A percentile compares a stretch with the other conserved stretches of the same genome.
Conservation (phyloP, 2,888 invertebrate genomes). For the Anagyrus pseudococci region DNA sequence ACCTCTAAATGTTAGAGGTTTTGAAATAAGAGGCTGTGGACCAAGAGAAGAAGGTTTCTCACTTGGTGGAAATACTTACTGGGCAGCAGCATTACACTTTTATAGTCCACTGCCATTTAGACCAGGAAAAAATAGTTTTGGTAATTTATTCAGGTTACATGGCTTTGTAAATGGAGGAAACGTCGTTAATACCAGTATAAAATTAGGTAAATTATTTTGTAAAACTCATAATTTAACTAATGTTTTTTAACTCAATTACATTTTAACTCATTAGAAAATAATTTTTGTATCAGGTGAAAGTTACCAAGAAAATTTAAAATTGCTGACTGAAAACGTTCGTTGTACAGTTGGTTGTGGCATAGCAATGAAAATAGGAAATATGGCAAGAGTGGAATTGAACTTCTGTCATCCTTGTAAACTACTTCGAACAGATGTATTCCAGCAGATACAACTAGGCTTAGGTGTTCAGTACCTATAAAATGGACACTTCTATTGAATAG, state of each 20-base stretch:
- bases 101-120: slow-evolving; percentile 91
- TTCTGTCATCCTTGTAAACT: slow-evolving; percentile 83
- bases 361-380: slow-evolving; percentile 80
- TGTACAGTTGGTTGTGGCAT: slow-evolving; percentile 84
- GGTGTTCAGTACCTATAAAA: slow-evolving; percentile 79
- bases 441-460: slow-evolving; percentile 84
- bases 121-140: slow-evolving; percentile 78
- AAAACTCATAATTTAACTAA: not conserved
- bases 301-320: slow-evolving; percentile 57
- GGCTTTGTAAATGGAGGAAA: slow-evolving; percentile 90
- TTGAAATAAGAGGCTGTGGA: slow-evolving; percentile 85
- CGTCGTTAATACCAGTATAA: slow-evolving; percentile 67
- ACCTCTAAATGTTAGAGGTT: slow-evolving; percentile 86
- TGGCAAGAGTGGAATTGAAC: slow-evolving; percentile 94
- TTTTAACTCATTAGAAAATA: slow-evolving; percentile 2
- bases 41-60: slow-evolving; percentile 81
- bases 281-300: slow-evolving; percentile 57
- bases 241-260: not conserved
- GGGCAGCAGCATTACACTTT: slow-evolving; percentile 86
- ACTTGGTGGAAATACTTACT: slow-evolving; percentile 80
- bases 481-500: slow-evolving; percentile 5
- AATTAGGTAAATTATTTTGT: slow-evolving; percentile 58
- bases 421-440: slow-evolving; percentile 71
- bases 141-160: slow-evolving; percentile 87
- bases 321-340: slow-evolving; percentile 67